phyloP scores from a whole-genome alignment of 2,797 vertebrate species.

The Centropyge bicolor region DNA sequence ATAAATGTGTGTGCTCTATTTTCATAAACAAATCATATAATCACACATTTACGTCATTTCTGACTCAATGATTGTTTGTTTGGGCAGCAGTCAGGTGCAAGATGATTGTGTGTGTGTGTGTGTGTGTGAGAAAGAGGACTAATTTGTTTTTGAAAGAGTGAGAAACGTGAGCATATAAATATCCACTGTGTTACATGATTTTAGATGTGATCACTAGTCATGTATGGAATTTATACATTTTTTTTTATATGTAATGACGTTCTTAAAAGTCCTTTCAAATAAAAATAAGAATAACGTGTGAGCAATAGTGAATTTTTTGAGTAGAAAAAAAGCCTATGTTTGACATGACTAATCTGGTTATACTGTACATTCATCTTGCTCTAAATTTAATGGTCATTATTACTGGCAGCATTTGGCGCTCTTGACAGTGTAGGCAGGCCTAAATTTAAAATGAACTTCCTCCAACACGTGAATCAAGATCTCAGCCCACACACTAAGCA shows the following conservation, averaged over 20 bases:
- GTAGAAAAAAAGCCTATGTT: conserved; percentile 9
- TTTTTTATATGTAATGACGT: background rate
- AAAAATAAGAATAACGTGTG: conserved; percentile 1
- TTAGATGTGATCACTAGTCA: background rate
- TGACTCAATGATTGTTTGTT: background rate
- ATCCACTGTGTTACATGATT: background rate
- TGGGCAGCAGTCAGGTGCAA: background rate
- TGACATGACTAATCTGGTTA: conserved; percentile 39
- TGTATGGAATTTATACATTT: background rate
- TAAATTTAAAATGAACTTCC: conserved; percentile 58
- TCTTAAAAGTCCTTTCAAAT: conserved; percentile 17
- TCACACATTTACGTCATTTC: conserved; percentile 1
- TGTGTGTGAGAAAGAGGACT: background rate
- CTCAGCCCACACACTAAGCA: conserved; percentile 60
- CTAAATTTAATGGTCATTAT: conserved; percentile 29
- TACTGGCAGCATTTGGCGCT: background rate
- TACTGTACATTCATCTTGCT: conserved; percentile 5
- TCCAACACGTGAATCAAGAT: conserved; percentile 61
- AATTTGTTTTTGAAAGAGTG: conserved; percentile 27
- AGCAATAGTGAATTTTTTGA: conserved; percentile 40
- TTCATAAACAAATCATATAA: conserved; percentile 14
- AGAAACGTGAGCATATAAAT: background rate
- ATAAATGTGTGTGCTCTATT: background rate
- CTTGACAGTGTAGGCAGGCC: conserved; percentile 17
- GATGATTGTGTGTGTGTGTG: background rate